Conservation (phyloP, 1,140 invertebrate species). For the Camponotus floridanus region DNA sequence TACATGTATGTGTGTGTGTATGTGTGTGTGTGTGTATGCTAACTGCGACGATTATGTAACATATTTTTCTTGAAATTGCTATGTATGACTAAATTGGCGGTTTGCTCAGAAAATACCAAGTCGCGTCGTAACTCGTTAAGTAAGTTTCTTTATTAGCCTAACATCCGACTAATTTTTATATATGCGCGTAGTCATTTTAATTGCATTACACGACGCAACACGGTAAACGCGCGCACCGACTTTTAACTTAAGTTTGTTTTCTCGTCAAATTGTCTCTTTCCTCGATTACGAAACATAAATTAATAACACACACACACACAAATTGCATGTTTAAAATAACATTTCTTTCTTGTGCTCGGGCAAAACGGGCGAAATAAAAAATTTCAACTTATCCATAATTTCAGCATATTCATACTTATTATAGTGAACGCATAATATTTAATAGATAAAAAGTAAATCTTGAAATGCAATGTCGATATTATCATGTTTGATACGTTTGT, state of each 20-base stretch:
- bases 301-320: not conserved
- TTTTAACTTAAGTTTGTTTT: constrained; percentile 43
- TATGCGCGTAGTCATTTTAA: constrained; percentile 27
- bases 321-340: not conserved
- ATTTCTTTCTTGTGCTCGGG: too few relatives aligned
- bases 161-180: constrained; percentile 56
- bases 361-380: not conserved
- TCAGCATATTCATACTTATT: too few relatives aligned
- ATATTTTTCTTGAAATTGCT: constrained; percentile 31
- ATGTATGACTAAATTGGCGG: constrained; percentile 1
- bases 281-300: constrained; percentile 11
- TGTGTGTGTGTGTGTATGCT: too few relatives aligned
- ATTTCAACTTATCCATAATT: not conserved
- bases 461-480: not conserved
- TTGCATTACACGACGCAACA: constrained; percentile 37
- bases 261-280: not conserved
- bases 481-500: too few relatives aligned
- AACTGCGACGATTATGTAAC: constrained; percentile 7
- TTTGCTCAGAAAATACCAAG: constrained; percentile 10
- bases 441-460: not conserved
- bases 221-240: constrained; percentile 27
- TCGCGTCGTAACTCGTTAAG: constrained; percentile 45
- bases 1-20: too few relatives aligned
- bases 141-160: constrained; percentile 56
- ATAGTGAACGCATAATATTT: not conserved